These are phyloP conservation scores for Pyrgus malvae DNA, from an alignment of 2,888 invertebrate genomes.

Conservation along the genomic window DNA sequence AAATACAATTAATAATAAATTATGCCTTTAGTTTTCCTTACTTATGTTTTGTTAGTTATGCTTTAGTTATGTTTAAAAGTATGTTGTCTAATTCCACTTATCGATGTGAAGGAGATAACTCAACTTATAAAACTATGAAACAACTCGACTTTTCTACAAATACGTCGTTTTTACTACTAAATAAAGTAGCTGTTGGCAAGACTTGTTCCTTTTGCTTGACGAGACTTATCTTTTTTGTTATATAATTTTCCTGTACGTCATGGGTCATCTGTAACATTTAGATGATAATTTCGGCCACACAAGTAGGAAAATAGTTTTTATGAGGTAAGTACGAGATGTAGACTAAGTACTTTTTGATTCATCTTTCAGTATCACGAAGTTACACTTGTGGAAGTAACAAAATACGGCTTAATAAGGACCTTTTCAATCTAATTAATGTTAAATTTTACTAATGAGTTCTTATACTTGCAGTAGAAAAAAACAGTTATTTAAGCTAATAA, in stretches of 20 bases:
- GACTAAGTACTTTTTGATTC: too few relatives aligned
- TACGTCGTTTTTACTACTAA: conserved; percentile 11
- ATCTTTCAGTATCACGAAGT: too few relatives aligned
- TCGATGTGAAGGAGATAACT: background rate
- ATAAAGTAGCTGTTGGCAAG: conserved; percentile 6
- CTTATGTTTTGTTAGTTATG: too few relatives aligned
- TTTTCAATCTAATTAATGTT: too few relatives aligned
- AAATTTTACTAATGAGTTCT: too few relatives aligned
- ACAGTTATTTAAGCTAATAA: too few relatives aligned
- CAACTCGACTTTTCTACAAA: conserved; percentile 6
- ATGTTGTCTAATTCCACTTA: background rate
- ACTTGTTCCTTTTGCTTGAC: conserved; percentile 5
- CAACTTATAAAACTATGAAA: conserved; percentile 17
- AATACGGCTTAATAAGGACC: too few relatives aligned
- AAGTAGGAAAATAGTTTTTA: background rate
- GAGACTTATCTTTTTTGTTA: background rate
- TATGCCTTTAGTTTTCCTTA: too few relatives aligned
- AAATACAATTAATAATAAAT: too few relatives aligned
- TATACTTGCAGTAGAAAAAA: too few relatives aligned
- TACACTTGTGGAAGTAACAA: too few relatives aligned
- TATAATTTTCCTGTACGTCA: conserved; percentile 2
- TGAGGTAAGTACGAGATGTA: too few relatives aligned
- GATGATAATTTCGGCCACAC: background rate
- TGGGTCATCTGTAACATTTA: conserved; percentile 4
- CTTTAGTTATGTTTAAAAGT: background rate